These are phyloP conservation scores for Otolemur crassicaudatus DNA, from an alignment of 2,797 vertebrate species.

Conservation along the genomic window DNA sequence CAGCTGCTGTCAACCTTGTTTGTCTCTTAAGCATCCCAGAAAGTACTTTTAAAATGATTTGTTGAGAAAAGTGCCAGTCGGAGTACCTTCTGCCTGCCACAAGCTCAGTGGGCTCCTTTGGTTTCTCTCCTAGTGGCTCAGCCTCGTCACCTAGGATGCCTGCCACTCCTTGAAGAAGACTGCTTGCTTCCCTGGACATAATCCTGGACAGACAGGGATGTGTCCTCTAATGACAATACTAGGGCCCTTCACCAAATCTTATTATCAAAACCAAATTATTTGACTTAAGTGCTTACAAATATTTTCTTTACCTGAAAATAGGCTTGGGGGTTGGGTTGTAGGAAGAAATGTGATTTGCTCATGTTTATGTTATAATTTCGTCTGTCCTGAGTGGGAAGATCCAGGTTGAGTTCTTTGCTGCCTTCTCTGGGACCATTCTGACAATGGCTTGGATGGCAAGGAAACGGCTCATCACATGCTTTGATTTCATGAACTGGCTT, in stretches of 20 bases:
- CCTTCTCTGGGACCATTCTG: conserved; percentile 1
- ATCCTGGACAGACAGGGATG: background rate
- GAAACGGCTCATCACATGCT: background rate
- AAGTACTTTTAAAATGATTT: background rate
- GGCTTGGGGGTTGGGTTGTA: background rate
- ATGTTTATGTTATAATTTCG: background rate
- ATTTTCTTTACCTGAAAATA: conserved; percentile 23
- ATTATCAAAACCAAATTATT: background rate
- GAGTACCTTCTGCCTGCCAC: background rate
- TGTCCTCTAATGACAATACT: background rate
- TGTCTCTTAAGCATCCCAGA: background rate
- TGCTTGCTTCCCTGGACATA: background rate
- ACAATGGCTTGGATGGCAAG: background rate
- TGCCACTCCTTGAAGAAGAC: background rate
- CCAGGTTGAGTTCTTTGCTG: background rate
- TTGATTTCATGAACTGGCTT: conserved; percentile 15
- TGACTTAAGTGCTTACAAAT: background rate
- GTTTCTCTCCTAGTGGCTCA: background rate
- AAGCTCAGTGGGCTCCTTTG: background rate
- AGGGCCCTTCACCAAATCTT: background rate
- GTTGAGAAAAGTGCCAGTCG: background rate
- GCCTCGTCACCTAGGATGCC: background rate
- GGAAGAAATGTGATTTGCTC: background rate
- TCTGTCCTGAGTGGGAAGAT: background rate
- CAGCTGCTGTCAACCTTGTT: background rate